phyloP scores from a whole-genome alignment of 2,888 invertebrate species.

The Dynastes tityus region DNA sequence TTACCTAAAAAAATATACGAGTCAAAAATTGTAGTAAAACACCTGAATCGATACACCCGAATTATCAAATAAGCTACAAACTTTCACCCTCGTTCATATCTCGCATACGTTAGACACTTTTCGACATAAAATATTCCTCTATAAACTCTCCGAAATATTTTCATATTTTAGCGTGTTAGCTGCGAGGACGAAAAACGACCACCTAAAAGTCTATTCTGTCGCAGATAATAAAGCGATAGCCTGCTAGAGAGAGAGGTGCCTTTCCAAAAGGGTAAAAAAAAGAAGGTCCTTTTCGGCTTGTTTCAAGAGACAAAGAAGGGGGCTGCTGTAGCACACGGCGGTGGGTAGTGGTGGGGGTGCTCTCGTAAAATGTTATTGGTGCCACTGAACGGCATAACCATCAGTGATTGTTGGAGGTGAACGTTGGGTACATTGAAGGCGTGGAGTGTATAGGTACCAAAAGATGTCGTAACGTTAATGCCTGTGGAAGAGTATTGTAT shows the following conservation, averaged over 20 bases:
- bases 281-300: background rate
- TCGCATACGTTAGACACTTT: background rate
- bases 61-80: background rate
- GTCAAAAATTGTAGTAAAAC: background rate
- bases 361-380: slow-evolving; percentile 23
- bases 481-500: background rate
- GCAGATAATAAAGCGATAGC: slow-evolving; percentile 17
- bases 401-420: slow-evolving; percentile 1
- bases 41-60: background rate
- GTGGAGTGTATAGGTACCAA: background rate
- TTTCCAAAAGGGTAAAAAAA: background rate
- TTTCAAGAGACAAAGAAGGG: background rate
- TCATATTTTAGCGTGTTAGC: slow-evolving; percentile 18
- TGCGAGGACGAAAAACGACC: background rate
- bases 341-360: background rate
- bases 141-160: background rate
- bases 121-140: background rate
- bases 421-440: background rate
- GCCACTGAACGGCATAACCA: background rate
- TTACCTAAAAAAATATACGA: background rate
- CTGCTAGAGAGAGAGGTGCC: background rate
- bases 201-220: slow-evolving; percentile 7
- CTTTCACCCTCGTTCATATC: background rate
- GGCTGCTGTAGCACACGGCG: background rate
- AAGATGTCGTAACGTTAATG: background rate